Evolutionary conservation across 2,113 vertebrate genomes (phyloP).

Genomic region (Gopherus evgoodei): DNA sequence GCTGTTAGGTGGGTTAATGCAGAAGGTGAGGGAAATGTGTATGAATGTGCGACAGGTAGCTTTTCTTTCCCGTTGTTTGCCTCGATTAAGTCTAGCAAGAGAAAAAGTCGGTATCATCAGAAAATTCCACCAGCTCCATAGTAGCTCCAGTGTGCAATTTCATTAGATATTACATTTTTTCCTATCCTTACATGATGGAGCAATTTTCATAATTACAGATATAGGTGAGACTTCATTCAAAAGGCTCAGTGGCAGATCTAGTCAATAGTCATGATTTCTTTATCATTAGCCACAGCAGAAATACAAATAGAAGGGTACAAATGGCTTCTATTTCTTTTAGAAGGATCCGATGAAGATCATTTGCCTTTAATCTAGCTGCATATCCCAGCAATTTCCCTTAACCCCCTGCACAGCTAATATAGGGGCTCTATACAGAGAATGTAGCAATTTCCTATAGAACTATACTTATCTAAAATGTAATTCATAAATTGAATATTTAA

Average conservation of each 20-base stretch:
- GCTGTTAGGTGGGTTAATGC: background rate
- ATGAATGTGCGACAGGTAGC: background rate
- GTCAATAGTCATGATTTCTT: constrained; percentile 7
- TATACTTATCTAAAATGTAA: constrained; percentile 29
- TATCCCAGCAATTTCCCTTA: constrained; percentile 13
- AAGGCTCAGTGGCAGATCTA: background rate
- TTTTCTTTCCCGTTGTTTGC: background rate
- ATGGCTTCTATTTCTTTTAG: constrained; percentile 6
- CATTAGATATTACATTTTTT: background rate
- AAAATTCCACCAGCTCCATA: background rate
- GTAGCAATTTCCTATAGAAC: constrained; percentile 13
- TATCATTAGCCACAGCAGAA: background rate
- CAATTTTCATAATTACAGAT: background rate
- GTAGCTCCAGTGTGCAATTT: background rate
- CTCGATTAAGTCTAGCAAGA: background rate
- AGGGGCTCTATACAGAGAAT: constrained; percentile 20
- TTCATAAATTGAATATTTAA: constrained; percentile 42
- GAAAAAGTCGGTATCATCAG: background rate
- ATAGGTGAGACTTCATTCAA: constrained; percentile 22
- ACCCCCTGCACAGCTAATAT: background rate
- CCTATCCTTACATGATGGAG: background rate
- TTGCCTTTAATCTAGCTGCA: background rate
- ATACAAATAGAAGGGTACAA: background rate
- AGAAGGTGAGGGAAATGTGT: background rate
- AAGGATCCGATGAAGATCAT: background rate